Base-by-base conservation (phyloP, 2,797 vertebrate species). In the Alfaro cultratus region DNA sequence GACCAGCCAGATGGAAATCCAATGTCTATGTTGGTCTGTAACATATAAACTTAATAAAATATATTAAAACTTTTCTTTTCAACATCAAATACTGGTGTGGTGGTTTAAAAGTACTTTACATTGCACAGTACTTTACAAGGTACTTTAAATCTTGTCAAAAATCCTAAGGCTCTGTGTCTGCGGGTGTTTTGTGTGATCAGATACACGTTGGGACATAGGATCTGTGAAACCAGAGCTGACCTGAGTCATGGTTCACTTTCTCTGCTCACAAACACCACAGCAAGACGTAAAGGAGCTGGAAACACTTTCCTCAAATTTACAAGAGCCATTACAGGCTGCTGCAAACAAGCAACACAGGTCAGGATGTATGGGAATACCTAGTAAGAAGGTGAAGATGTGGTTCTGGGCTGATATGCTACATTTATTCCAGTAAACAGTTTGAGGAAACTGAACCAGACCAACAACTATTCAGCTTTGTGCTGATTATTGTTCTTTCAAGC, bases 191-290 rank as follows among this genome's bases (percentile, higher is more conserved):
- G 80, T 68, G 71, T 79, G 84, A 7, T 45, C 8, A 73, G 80
- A 74, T 79, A 29, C 7, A 39, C 70, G 80, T 62, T 46, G 75
- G 86, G 91, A 91, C 86, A 93, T 31, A 79, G 75, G 92, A 93
- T 91, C 91, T 72, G 82, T 45, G 93, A 91, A 94, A 94, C 90
- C 53, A 73, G 89, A 94, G 89, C 90, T 75, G 77, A 83, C 86
- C 77, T 43, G 76, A 80, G 85, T 89, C 89, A 87, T 8, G 84
- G 84, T 86, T 91, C 89, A 92, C 94, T 94, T 92, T 94, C 93
- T 77, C 92, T 74, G 71, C 83, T 86, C 80, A 84, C 87, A 81
- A 89, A 87, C 86, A 68, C 53, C 1, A 84, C 75, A 82, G 74
- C 21, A 29, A 49, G 77, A 80, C 0, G 29, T 80, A 77, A 74